phyloP scores from a whole-genome alignment of 2,797 vertebrate genomes.

The Lagorchestes hirsutus region DNA sequence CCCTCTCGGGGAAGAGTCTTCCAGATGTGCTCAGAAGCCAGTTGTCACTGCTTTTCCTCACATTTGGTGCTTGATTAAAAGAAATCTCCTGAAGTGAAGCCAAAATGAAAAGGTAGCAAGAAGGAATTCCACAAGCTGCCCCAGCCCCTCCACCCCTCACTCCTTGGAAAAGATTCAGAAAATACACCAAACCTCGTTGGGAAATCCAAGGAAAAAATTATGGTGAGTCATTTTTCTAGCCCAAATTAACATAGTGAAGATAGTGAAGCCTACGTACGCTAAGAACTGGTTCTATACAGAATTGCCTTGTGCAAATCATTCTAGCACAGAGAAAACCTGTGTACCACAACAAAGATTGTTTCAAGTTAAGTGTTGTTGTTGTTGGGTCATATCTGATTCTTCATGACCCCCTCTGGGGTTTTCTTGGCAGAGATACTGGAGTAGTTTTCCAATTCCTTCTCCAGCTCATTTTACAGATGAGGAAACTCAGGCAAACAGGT shows the following conservation, averaged over 20 bases:
- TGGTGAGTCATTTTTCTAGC: not conserved
- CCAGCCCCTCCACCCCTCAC: not conserved
- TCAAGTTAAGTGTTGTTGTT: not conserved
- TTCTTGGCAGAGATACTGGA: not conserved
- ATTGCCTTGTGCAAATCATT: not conserved
- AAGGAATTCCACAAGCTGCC: not conserved
- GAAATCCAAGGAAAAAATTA: not conserved
- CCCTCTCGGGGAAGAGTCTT: not conserved
- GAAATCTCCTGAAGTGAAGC: not conserved
- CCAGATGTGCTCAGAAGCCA: not conserved
- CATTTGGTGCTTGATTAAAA: not conserved
- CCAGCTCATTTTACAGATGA: not conserved
- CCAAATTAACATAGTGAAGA: not conserved
- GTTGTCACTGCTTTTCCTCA: not conserved
- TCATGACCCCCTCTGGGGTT: not conserved
- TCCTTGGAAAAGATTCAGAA: not conserved
- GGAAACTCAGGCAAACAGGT: not conserved
- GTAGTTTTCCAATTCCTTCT: not conserved
- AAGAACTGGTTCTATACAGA: not conserved
- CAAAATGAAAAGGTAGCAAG: not conserved
- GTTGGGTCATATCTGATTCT: not conserved
- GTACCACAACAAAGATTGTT: not conserved
- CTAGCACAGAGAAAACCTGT: not conserved
- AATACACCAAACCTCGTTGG: not conserved
- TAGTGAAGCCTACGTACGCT: not conserved